These are phyloP conservation scores for Rhynchopsitta pachyrhyncha DNA, from an alignment of 2,113 vertebrate genomes.

Conservation along the genomic window DNA sequence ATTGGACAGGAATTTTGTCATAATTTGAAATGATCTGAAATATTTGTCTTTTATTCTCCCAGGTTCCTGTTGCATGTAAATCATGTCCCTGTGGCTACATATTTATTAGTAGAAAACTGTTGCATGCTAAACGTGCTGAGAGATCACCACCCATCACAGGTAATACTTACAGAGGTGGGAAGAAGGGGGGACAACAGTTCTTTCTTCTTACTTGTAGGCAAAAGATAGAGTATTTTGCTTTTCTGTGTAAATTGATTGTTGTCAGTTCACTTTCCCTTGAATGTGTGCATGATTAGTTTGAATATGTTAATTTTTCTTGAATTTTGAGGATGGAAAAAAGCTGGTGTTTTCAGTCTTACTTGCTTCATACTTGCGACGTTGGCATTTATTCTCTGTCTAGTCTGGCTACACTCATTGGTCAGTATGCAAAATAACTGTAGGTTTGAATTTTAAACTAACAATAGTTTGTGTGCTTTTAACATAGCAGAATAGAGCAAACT, in stretches of 20 bases:
- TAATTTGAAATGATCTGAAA: background rate
- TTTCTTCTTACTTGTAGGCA: background rate
- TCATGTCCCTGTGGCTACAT: constrained; percentile 96
- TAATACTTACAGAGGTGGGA: constrained; percentile 33
- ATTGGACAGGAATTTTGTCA: background rate
- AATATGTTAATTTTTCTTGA: background rate
- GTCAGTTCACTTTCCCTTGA: background rate
- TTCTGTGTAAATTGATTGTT: background rate
- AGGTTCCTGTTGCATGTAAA: constrained; percentile 98
- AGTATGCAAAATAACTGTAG: background rate
- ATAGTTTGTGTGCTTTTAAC: background rate
- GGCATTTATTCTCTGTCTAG: background rate
- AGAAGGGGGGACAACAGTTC: background rate
- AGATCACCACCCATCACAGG: constrained; percentile 84
- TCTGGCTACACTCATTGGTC: background rate
- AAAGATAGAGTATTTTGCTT: background rate
- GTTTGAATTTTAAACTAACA: background rate
- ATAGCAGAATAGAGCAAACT: background rate
- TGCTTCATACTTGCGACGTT: background rate
- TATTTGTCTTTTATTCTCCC: background rate
- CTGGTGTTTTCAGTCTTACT: background rate
- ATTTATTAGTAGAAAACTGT: constrained; percentile 96
- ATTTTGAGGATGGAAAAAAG: background rate
- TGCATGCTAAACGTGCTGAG: constrained; percentile 90
- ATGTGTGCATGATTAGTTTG: background rate